phyloP scores from a whole-genome alignment of 2,113 vertebrate genomes.

The Osmerus mordax region DNA sequence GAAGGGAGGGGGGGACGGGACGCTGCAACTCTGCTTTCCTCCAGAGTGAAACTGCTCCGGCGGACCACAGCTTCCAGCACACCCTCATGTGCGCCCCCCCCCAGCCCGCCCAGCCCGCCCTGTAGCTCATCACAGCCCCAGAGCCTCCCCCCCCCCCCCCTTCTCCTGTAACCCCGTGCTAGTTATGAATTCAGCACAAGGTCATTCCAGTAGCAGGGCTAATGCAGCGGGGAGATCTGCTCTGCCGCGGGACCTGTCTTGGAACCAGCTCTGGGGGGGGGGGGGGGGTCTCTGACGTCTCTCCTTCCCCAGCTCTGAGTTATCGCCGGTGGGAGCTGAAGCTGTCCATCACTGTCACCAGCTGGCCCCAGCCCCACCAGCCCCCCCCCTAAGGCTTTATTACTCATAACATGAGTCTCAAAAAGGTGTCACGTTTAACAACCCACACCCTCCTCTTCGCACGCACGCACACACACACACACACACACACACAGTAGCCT shows the following conservation, averaged over 20 bases:
- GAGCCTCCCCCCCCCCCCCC: conserved; percentile 22
- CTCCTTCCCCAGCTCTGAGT: conserved; percentile 16
- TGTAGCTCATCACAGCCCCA: conserved; percentile 7
- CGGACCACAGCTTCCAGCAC: conserved; percentile 33
- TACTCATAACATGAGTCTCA: conserved; percentile 15
- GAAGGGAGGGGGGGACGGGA: conserved; percentile 41
- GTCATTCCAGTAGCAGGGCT: conserved; percentile 33
- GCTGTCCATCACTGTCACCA: conserved; percentile 10
- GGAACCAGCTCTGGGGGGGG: neutral
- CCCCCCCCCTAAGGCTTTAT: conserved; percentile 2
- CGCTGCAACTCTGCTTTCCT: conserved; percentile 46
- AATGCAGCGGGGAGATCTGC: conserved; percentile 10
- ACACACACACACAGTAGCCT: neutral
- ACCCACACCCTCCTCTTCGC: neutral
- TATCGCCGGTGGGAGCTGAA: conserved; percentile 29
- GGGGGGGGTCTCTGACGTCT: conserved; percentile 18
- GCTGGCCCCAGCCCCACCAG: conserved; percentile 1
- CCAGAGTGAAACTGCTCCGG: conserved; percentile 20
- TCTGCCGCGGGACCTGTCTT: conserved; percentile 22
- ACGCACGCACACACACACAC: neutral
- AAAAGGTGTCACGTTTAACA: neutral
- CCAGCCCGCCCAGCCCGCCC: neutral
- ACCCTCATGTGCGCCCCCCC: neutral
- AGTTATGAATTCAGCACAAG: conserved; percentile 20
- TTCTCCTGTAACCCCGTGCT: conserved; percentile 17